Percentiles rank a stretch among this genome's conserved stretches.
Conservation (phyloP, 2,797 vertebrate species). For the Bufotes viridis region DNA sequence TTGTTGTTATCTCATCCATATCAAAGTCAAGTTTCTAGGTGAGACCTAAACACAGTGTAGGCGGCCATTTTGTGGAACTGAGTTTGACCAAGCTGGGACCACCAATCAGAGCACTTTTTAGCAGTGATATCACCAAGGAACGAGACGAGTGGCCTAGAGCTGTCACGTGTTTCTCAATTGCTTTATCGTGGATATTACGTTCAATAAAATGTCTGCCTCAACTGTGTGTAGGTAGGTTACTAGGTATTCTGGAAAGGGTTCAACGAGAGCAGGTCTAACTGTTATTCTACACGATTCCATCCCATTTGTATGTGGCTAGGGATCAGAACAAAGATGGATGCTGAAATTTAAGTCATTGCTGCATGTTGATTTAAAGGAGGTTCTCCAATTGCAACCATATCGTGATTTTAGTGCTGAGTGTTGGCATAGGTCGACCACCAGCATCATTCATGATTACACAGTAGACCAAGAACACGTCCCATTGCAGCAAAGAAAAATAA, state of each 20-base stretch:
- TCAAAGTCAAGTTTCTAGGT: slow-evolving; percentile 24
- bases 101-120: neutral
- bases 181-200: neutral
- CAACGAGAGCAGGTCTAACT: neutral
- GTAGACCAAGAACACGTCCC: neutral
- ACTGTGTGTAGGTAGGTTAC: neutral
- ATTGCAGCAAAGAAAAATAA: neutral
- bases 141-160: neutral
- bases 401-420: neutral
- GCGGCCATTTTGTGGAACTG: neutral
- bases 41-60: neutral
- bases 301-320: neutral
- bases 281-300: neutral
- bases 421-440: neutral
- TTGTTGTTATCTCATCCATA: slow-evolving; percentile 43
- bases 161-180: neutral
- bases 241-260: neutral
- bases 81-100: neutral
- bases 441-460: neutral
- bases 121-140: neutral
- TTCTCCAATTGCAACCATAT: neutral
- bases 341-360: neutral
- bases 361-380: neutral
- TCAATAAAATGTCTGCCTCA: neutral
- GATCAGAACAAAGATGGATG: neutral